Evolutionary conservation across 2,888 invertebrate species (phyloP).

Genomic region (Notocelia uddmanniana): DNA sequence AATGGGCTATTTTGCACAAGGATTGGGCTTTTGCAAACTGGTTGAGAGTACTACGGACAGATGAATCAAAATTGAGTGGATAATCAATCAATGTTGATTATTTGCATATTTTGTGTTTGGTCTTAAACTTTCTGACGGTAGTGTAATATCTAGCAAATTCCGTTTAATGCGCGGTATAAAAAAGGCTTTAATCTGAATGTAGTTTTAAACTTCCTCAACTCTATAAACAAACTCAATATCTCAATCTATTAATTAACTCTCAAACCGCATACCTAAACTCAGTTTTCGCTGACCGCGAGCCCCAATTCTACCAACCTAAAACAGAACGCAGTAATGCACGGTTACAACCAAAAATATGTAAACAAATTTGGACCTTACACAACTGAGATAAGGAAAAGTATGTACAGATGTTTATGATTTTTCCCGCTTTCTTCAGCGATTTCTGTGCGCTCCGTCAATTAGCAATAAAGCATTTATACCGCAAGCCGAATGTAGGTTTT

Average conservation of each 20-base stretch:
- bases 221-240: not conserved
- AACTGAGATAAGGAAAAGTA: not conserved
- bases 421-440: not conserved
- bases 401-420: not conserved
- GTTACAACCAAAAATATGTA: not conserved
- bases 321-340: not conserved
- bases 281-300: conserved; percentile 40
- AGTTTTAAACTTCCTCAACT: not conserved
- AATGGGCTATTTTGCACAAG: too few relatives aligned
- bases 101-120: too few relatives aligned
- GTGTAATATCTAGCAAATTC: too few relatives aligned
- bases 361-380: not conserved
- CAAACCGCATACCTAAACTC: conserved; percentile 21
- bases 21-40: too few relatives aligned
- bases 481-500: conserved; percentile 61
- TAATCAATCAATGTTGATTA: too few relatives aligned
- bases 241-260: not conserved
- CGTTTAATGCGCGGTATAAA: too few relatives aligned
- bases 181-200: too few relatives aligned
- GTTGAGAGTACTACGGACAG: too few relatives aligned
- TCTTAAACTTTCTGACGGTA: too few relatives aligned
- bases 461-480: conserved; percentile 65
- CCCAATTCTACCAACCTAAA: not conserved
- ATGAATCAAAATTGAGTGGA: too few relatives aligned
- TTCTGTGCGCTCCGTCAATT: conserved; percentile 59